Evolutionary conservation across 2,797 vertebrate genomes (phyloP).

Genomic region (Muscicapa comitata): DNA sequence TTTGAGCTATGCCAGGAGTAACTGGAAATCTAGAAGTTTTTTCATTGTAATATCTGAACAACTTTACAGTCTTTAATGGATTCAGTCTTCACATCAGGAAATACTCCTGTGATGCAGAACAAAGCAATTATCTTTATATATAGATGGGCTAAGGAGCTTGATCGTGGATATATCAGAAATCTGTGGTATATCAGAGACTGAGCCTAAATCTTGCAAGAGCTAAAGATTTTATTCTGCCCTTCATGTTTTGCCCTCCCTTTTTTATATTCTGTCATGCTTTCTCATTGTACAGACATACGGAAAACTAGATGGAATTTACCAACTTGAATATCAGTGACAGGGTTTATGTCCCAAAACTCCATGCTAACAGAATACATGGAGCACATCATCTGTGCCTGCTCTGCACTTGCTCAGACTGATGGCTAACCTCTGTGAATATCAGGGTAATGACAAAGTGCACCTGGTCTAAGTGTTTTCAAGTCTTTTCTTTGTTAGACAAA

Average conservation of each 20-base stretch:
- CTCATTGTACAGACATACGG: not conserved
- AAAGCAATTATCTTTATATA: conserved; percentile 11
- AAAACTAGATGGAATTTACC: not conserved
- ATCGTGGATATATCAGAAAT: not conserved
- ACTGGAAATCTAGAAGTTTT: not conserved
- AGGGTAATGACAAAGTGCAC: not conserved
- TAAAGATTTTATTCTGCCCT: not conserved
- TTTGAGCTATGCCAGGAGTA: not conserved
- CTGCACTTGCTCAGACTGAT: not conserved
- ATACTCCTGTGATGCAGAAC: conserved; percentile 7
- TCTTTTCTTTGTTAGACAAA: not conserved
- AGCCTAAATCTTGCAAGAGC: not conserved
- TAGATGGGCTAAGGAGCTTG: not conserved
- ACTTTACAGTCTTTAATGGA: not conserved
- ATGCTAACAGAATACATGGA: not conserved
- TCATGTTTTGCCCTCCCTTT: not conserved
- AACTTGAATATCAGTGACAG: not conserved
- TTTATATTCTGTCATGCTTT: not conserved
- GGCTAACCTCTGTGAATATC: not conserved
- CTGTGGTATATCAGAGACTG: not conserved
- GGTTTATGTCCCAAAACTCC: not conserved
- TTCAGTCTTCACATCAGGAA: conserved; percentile 23
- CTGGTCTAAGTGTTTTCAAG: not conserved
- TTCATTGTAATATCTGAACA: not conserved
- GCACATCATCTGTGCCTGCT: not conserved